phyloP scores from a whole-genome alignment of 2,797 vertebrate species.

The Perodicticus potto region DNA sequence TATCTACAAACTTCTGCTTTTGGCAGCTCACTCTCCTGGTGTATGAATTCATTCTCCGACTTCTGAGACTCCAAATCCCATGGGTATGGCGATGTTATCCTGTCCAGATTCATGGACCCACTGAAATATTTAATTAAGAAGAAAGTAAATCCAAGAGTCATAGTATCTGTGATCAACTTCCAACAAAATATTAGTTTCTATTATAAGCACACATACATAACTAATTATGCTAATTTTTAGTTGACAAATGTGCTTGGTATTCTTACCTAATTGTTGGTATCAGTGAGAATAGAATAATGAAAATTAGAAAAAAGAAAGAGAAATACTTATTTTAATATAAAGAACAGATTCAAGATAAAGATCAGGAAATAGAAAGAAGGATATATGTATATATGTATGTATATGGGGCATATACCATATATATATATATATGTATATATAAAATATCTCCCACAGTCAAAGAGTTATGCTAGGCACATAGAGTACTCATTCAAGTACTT shows the following conservation, averaged over 20 bases:
- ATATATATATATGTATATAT: no score
- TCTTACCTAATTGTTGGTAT: not conserved
- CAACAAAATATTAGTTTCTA: not conserved
- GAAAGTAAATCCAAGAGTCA: not conserved
- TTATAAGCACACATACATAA: not conserved
- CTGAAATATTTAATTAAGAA: not conserved
- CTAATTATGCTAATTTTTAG: not conserved
- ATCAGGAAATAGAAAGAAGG: not conserved
- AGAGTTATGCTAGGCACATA: not conserved
- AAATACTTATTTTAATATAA: not conserved
- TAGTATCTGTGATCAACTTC: not conserved
- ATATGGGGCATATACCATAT: not conserved
- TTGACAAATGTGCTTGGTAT: not conserved
- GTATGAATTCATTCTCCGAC: no score
- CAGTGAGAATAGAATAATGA: not conserved
- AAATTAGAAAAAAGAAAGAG: not conserved
- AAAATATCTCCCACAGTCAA: no score
- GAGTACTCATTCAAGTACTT: not conserved
- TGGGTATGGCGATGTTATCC: not conserved
- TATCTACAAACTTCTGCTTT: no score
- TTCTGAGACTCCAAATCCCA: no score
- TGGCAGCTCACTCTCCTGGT: no score
- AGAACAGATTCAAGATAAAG: not conserved
- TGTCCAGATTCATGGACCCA: not conserved
- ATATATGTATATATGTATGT: not conserved